Base-by-base conservation (phyloP, 2,113 vertebrate species). In the Heterocephalus glaber region DNA sequence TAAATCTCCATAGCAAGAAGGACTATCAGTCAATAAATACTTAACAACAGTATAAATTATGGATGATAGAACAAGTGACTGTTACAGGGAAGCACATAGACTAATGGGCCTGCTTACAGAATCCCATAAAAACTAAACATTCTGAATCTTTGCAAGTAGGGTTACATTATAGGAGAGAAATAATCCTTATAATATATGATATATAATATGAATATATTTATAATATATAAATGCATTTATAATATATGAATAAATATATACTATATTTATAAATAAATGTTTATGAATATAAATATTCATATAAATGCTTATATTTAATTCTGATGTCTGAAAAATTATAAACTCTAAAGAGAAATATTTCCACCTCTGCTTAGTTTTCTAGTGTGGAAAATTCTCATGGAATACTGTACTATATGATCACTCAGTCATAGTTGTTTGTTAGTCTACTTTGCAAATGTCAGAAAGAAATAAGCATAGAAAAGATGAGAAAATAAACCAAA, bases 1-100 rank as follows among this genome's bases (percentile, higher is more conserved):
- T 96, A 94, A 92, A 94, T 96, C 72, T 97, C 96, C 94, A 94
- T 89, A 84, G 63, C 61, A 96, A 70, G 82, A 95, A 97, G 87
- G 74, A 92, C 47, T 96, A 90, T 66, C 77, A 94, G 83, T 87
- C 95, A 97, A 96, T 97, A 97, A 98, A 95, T 97, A 92, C 89
- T 98, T 95, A 95, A 88, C 65, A 96, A 49, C 44, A 74, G 24
- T 26, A 96, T 98, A 97, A 92, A 96, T 97, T 97, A 94, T 94
- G 58, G 96, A 89, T 14, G n/a, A 26, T n/a, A 84, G 20, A 97
- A 83, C 81, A 94, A 92, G 63, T 58, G 94, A 28, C 41, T 84
- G 61, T 90, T 97, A 35, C 5, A 90, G 61, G n/a, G 41, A 93
- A 96, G 66, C 35, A 14, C 44, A 54, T 47, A 94, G 80, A 96